Base-by-base conservation (phyloP, 2,113 vertebrate species). In the Tauraco erythrolophus region DNA sequence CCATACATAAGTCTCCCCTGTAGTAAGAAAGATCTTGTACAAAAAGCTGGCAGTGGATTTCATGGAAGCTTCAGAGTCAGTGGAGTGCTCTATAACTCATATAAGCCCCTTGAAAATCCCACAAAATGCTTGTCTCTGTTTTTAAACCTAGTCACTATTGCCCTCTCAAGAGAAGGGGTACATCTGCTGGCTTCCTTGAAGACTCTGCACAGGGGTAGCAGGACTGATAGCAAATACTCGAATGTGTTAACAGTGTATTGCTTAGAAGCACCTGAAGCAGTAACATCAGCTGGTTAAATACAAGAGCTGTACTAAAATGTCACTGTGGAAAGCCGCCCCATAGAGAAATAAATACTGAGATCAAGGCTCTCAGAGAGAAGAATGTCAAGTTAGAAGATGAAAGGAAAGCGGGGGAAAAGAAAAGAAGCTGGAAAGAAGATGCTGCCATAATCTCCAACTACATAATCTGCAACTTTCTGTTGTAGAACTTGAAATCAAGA, bases 1-100 rank as follows among this genome's bases (percentile, higher is more conserved):
- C 33, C 22, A 45, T 19, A 30, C 0, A 0, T 15, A 85, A 57
- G 6, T 7, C 7, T 46, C 3, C 3, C 9, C 7, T 39, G 10
- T 43, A 25, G 21, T 45, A 43, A 43, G 41, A 37, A 65, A 69
- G 6, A 18, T 48, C 19, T n/a, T 14, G 8, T 23, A 51, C 12
- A 51, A 69, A 84, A 90, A 31, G 8, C 6, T 57, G 37, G 2
- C 9, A 43, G 8, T 39, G 39, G 22, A 4, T 50, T 88, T 83
- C 68, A 27, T 5, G 18, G 45, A 41, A 76, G 27, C 15, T 37
- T 76, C 25, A 58, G 31, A 54, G 24, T 54, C n/a, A 31, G 17
- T 11, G 25, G 3, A 46, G 37, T 39, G 13, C 30, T 46, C 21
- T 65, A 7, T 8, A 53, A 39, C 6, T 46, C 15, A 18, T 10